Base-by-base conservation (phyloP, 1,140 invertebrate species). In the Leptopilina boulardi region DNA sequence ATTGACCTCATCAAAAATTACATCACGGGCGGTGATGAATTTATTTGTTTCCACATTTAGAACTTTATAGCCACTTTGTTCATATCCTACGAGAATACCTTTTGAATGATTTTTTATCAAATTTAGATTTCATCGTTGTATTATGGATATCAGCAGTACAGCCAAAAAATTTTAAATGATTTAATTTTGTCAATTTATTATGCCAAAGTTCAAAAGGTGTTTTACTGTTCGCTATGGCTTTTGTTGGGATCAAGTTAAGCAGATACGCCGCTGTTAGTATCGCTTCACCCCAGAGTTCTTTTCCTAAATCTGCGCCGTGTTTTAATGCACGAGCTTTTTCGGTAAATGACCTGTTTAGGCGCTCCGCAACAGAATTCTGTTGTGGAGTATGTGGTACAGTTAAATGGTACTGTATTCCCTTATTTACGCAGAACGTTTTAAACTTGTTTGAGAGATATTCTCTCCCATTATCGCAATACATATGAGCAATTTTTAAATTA, bases 131-230 rank as follows among this genome's bases (percentile, higher is more conserved):
- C 78, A 75, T 81, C 8, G 71, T 82, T 89, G 90, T 90, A 80
- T 88, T 85, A 77, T 88, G 86, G 23, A 87, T 82, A 80, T 87
- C 88, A 38, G 85, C 87, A 47, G 84, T 90, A 26, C 82, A 89
- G 73, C 90, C 90, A 88, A 92, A 92, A 66, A 89, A 79, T 82
- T 86, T 89, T 77, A 92, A 83, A 87, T 91, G 84, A 75, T 85
- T 83, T 73, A 91, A 54, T 59, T 87, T 74, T 23, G 87, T 87
- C 80, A 80, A n/a, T 83, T 71, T 84, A 88, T 73, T 89, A 86
- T 56, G 77, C 80, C 70, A 84, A 15, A 51, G 47, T 51, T 51
- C 47, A 51, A 18, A 51, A n/a, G 13, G 47, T 0, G 47, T 51
- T 51, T 51, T 51, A n/a, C 3, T 18, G 2, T 51, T 1, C 4